phyloP scores from a whole-genome alignment of 2,888 invertebrate species.

The Apotomis capreana region DNA sequence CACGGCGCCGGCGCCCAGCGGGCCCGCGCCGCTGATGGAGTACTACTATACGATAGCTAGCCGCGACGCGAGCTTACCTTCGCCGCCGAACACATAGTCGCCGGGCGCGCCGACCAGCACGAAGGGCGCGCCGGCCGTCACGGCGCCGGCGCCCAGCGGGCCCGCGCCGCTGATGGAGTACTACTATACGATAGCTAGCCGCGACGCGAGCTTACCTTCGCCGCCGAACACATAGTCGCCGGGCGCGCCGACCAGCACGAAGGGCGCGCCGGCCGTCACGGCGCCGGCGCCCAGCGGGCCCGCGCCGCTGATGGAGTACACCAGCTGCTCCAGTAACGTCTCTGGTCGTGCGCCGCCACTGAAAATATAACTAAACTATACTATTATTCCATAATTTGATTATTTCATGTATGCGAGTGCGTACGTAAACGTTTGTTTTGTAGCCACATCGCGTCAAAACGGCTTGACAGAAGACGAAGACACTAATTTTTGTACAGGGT shows the following conservation, averaged over 20 bases:
- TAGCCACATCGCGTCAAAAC: no score
- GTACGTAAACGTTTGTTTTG: no score
- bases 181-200: slow-evolving; percentile 8
- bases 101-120: slow-evolving; percentile 77
- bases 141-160: slow-evolving; percentile 44
- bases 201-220: slow-evolving; percentile 59
- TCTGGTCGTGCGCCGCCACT: slow-evolving; percentile 55
- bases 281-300: slow-evolving; percentile 62
- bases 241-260: slow-evolving; percentile 76
- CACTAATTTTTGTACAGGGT: no score
- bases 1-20: slow-evolving; percentile 47
- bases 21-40: slow-evolving; percentile 65
- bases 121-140: slow-evolving; percentile 72
- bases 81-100: slow-evolving; percentile 78
- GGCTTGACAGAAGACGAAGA: no score
- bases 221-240: slow-evolving; percentile 79
- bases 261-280: slow-evolving; percentile 70
- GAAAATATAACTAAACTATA: not conserved
- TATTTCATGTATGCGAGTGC: no score
- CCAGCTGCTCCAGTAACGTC: slow-evolving; percentile 72
- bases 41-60: slow-evolving; percentile 44
- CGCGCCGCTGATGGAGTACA: slow-evolving; percentile 74
- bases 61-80: slow-evolving; percentile 56
- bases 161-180: slow-evolving; percentile 68
- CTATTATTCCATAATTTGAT: no score